These are phyloP conservation scores for Ypsolopha sequella DNA, from an alignment of 2,888 invertebrate species.

Conservation along the genomic window DNA sequence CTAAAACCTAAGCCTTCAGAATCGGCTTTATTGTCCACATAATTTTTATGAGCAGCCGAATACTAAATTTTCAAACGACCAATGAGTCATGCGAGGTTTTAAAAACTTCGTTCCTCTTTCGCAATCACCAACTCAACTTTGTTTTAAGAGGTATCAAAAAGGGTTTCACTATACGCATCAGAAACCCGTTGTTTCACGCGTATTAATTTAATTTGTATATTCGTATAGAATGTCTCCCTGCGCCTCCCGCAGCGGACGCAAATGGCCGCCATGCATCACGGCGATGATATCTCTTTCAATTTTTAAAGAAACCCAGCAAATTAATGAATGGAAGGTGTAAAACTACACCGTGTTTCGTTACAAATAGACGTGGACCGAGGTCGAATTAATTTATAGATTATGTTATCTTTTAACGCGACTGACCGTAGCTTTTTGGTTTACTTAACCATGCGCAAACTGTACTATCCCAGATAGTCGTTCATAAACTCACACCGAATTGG, in stretches of 20 bases:
- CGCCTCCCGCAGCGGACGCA: conserved; percentile 56
- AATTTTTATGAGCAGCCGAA: too few relatives aligned
- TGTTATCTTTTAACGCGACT: not conserved
- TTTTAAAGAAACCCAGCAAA: conserved; percentile 53
- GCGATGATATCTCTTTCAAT: conserved; percentile 68
- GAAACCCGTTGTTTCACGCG: conserved; percentile 64
- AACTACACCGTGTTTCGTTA: conserved; percentile 38
- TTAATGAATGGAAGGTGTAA: conserved; percentile 45
- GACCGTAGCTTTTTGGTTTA: not conserved
- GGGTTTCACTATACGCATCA: conserved; percentile 12
- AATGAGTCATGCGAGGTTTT: too few relatives aligned
- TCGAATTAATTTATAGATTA: not conserved
- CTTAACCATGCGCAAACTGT: not conserved
- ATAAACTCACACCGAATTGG: too few relatives aligned
- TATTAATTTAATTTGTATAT: conserved; percentile 66
- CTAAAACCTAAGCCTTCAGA: too few relatives aligned
- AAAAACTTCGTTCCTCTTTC: too few relatives aligned
- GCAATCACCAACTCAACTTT: too few relatives aligned
- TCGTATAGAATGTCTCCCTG: conserved; percentile 57
- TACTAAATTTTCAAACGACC: too few relatives aligned
- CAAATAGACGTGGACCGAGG: conserved; percentile 4
- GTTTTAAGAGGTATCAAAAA: too few relatives aligned
- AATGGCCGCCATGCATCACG: conserved; percentile 65
- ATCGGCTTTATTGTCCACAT: too few relatives aligned
- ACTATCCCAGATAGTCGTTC: not conserved